Evolutionary conservation across 2,797 vertebrate species (phyloP).

Genomic region (Characodon lateralis): DNA sequence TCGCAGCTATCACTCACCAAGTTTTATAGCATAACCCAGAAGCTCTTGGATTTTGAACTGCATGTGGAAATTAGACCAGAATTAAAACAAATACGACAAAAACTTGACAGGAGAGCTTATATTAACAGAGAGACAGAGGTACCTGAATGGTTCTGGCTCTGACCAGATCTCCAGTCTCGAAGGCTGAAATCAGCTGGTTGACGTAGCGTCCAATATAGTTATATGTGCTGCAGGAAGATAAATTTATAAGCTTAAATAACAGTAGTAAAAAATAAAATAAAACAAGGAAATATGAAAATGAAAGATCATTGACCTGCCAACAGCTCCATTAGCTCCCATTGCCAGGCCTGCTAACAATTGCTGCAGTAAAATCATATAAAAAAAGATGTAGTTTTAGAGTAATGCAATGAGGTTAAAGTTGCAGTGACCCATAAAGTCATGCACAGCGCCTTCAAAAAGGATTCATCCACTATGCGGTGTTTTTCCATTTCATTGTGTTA

Average conservation of each 20-base stretch:
- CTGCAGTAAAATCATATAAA: constrained; percentile 52
- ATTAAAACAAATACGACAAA: not conserved
- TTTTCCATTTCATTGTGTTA: not conserved
- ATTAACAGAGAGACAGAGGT: constrained; percentile 16
- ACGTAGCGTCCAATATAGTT: constrained; percentile 87
- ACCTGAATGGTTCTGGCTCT: constrained; percentile 88
- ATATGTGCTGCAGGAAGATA: constrained; percentile 85
- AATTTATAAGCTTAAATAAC: not conserved
- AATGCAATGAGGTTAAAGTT: not conserved
- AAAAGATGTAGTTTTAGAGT: constrained; percentile 3
- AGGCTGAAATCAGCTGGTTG: constrained; percentile 84
- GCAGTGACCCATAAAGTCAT: not conserved
- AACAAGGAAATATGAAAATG: not conserved
- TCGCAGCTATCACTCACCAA: constrained; percentile 73
- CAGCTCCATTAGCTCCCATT: constrained; percentile 78
- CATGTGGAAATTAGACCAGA: constrained; percentile 30
- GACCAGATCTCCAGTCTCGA: constrained; percentile 77
- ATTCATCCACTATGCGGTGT: not conserved
- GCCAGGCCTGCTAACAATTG: constrained; percentile 77
- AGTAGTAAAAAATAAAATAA: not conserved
- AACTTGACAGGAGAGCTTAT: not conserved
- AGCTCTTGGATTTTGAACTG: constrained; percentile 88
- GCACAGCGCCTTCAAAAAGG: not conserved
- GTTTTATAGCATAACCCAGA: constrained; percentile 79
- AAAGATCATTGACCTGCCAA: constrained; percentile 76